Base-by-base conservation (phyloP, 2,797 vertebrate genomes). In the Saxicola maurus region DNA sequence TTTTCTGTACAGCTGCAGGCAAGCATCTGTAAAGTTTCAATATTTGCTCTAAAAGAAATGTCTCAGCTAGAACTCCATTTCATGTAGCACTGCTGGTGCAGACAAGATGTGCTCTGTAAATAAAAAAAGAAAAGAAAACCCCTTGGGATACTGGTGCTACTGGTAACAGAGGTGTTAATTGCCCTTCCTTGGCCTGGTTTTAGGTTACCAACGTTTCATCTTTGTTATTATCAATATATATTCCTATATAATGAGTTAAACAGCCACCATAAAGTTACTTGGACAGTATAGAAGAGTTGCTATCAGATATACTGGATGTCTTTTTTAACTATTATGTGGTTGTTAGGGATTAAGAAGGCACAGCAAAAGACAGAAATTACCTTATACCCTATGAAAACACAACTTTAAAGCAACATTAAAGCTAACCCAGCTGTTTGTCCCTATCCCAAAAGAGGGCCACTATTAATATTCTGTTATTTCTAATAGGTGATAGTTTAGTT, bases 1-100 rank as follows among this genome's bases (percentile, higher is more conserved):
- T 96, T 95, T 89, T 77, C 87, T 75, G 33, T 78, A 59, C 68
- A 82, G 68, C 87, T 93, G 93, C 76, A 92, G 88, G 92, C 82
- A 86, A 92, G 49, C 59, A 66, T 87, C 76, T 91, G 82, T 68
- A 87, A 86, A 87, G 81, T 64, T 94, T 68, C 71, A 91, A 51
- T 94, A 77, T 95, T 95, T 92, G 52, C 61, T 92, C 65, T 81
- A 38, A 86, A 83, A 65, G 38, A 92, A 90, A 82, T 43, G 13
- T 78, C 57, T 77, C 46, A 83, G 61, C 62, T 82, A 71, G 61
- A 88, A 13, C 46, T 81, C 67, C 19, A 18, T 65, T 83, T 91
- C 75, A 45, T 2, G 2, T 51, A 64, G 68, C 45, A 25, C 52
- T 55, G 45, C 49, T 88, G 81, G 76, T 65, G 49, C 4, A 4